Base-by-base conservation (phyloP, 2,888 invertebrate genomes). In the Eledona agricola region DNA sequence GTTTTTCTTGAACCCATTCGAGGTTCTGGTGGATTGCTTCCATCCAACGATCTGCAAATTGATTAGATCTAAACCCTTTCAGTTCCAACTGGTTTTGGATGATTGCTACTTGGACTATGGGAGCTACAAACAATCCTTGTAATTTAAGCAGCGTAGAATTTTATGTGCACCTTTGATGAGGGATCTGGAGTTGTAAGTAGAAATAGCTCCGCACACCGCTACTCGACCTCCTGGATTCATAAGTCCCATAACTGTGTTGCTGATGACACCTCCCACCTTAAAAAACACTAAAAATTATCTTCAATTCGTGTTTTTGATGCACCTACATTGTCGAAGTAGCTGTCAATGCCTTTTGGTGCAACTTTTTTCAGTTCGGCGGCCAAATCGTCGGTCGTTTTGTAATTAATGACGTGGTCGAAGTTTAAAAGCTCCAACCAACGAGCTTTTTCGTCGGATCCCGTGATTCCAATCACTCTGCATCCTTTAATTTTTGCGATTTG, bases 281-380 rank as follows among this genome's bases (percentile, higher is more conserved):
- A 50, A 7, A 29, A 25, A 25, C 2, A 32, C 1, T 3, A 15
- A 6, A 13, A 15, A 6, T 32, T 32, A 26, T 4, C 7, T 26
- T 3, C 4, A 26, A 4, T 12, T 9, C 20, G 72, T 81, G 69
- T n/a, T n/a, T n/a, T n/a, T n/a, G n/a, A n/a, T n/a, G n/a, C n/a
- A n/a, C n/a, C n/a, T 74, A 89, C 89, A 72, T 88, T 89, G 67
- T 89, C 89, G 66, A 88, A 89, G 65, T 86, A 89, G 66, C 86
- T 85, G 67, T 89, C 87, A 0, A 89, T 73, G 2, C 88, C 88
- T 10, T 85, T 76, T 0, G 88, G 86, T 5, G 86, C 86, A 37
- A 74, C 77, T 69, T 82, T 75, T 57, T 80, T 80, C 7, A 90
- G 73, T 16, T 79, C 81, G 32, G 77, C 67, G 0, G 71, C 69